These are phyloP conservation scores for Phanerotoma sp. DNA, from an alignment of 2,888 invertebrate genomes.

Conservation along the genomic window DNA sequence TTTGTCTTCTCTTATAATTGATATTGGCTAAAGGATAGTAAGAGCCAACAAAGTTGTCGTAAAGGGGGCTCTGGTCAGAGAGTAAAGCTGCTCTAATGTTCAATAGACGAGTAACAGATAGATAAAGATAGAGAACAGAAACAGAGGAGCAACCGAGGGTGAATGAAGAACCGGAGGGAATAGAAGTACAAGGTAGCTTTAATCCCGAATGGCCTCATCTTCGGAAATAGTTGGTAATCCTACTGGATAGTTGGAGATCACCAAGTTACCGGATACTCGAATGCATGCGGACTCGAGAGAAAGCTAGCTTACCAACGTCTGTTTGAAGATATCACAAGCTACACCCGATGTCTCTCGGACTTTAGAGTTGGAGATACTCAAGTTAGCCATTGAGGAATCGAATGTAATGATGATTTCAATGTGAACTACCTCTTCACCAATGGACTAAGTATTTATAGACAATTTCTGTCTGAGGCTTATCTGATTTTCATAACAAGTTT, in stretches of 20 bases:
- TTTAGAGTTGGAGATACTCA: constrained; percentile 34
- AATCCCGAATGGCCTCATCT: constrained; percentile 53
- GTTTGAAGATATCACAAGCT: constrained; percentile 16
- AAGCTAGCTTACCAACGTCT: constrained; percentile 29
- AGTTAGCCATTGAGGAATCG: constrained; percentile 43
- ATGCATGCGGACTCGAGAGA: constrained; percentile 34
- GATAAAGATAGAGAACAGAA: constrained; percentile 25
- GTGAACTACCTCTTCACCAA: constrained; percentile 10
- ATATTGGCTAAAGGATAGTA: constrained; percentile 49
- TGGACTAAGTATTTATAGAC: not conserved
- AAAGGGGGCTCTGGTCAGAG: constrained; percentile 29
- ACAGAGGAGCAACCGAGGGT: constrained; percentile 6
- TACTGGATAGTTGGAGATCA: constrained; percentile 57
- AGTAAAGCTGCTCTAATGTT: constrained; percentile 27
- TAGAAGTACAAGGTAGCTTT: constrained; percentile 38
- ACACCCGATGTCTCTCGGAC: constrained; percentile 18
- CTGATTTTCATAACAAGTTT: constrained; percentile 22
- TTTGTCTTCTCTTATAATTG: constrained; percentile 58
- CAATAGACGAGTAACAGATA: constrained; percentile 17
- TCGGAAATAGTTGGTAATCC: constrained; percentile 56
- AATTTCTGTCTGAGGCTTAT: constrained; percentile 12
- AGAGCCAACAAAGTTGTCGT: constrained; percentile 25
- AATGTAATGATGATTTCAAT: constrained; percentile 40
- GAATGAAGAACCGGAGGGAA: constrained; percentile 19
- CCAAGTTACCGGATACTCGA: constrained; percentile 54